These are phyloP conservation scores for Aphis gossypii DNA, from an alignment of 1,140 invertebrate genomes.

Conservation along the genomic window DNA sequence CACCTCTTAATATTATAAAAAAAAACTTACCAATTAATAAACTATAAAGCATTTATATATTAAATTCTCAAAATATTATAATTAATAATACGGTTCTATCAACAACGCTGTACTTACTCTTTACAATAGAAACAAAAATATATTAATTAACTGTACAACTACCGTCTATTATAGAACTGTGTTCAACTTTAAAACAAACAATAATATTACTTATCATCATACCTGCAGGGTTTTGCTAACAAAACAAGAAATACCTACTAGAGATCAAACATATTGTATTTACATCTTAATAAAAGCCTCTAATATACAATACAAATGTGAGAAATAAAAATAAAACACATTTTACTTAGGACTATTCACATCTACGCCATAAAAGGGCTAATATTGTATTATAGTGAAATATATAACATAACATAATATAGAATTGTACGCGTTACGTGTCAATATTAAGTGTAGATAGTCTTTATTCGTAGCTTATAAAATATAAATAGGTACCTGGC, in stretches of 20 bases:
- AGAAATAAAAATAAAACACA: not conserved
- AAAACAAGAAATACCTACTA: not conserved
- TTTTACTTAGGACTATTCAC: not conserved
- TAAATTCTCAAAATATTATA: not conserved
- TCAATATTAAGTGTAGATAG: not conserved
- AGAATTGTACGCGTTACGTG: not conserved
- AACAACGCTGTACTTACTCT: not conserved
- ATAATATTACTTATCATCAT: not conserved
- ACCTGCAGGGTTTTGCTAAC: not conserved
- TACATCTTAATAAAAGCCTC: not conserved
- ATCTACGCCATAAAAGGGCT: not conserved
- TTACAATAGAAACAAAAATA: not conserved
- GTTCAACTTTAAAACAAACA: not conserved
- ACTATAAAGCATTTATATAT: not conserved
- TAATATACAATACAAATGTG: not conserved
- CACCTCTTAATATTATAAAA: too few species aligned
- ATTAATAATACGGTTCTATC: not conserved
- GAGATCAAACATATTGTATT: not conserved
- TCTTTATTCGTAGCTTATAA: not conserved
- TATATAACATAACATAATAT: not conserved
- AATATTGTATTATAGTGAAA: not conserved
- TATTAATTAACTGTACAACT: not conserved
- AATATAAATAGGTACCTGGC: not conserved
- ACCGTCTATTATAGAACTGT: not conserved
- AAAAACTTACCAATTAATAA: not conserved